Evolutionary conservation across 2,888 invertebrate genomes (phyloP).

Genomic region (Leptopilina myrica): DNA sequence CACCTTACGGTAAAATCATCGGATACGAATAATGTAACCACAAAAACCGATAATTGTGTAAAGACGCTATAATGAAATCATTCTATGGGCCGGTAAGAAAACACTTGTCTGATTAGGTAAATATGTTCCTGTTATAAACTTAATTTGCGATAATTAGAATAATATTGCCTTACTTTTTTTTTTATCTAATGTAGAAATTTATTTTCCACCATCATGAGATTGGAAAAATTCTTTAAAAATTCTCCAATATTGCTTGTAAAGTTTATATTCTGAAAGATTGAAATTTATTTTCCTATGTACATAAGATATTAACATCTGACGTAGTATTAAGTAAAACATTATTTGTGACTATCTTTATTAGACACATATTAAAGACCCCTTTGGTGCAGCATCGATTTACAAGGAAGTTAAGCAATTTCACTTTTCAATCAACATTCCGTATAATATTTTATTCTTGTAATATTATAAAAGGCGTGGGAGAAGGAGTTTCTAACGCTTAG

Average conservation of each 20-base stretch:
- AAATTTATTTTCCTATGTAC: conserved; percentile 21
- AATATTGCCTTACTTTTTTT: neutral
- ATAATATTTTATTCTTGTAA: conserved; percentile 27
- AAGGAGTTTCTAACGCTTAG: conserved; percentile 39
- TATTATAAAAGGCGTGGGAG: conserved; percentile 39
- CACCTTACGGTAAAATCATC: conserved; percentile 29
- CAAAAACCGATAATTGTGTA: conserved; percentile 15
- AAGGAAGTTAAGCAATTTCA: conserved; percentile 39
- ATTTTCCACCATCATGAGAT: neutral
- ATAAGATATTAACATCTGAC: conserved; percentile 35
- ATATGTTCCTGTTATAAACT: no score
- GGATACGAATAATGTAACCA: conserved; percentile 36
- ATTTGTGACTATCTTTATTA: conserved; percentile 38
- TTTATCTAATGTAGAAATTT: neutral
- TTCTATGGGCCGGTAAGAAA: neutral
- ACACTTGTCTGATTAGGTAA: no score
- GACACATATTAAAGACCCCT: conserved; percentile 40
- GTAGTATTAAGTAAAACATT: conserved; percentile 23
- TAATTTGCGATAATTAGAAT: no score
- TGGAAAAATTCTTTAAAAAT: neutral
- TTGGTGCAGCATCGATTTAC: conserved; percentile 39
- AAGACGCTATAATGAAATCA: conserved; percentile 15
- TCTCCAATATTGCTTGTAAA: neutral
- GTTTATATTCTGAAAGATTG: conserved; percentile 8
- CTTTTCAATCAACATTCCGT: conserved; percentile 41